Base-by-base conservation (phyloP, 2,888 invertebrate genomes). In the Julus scandinavius region DNA sequence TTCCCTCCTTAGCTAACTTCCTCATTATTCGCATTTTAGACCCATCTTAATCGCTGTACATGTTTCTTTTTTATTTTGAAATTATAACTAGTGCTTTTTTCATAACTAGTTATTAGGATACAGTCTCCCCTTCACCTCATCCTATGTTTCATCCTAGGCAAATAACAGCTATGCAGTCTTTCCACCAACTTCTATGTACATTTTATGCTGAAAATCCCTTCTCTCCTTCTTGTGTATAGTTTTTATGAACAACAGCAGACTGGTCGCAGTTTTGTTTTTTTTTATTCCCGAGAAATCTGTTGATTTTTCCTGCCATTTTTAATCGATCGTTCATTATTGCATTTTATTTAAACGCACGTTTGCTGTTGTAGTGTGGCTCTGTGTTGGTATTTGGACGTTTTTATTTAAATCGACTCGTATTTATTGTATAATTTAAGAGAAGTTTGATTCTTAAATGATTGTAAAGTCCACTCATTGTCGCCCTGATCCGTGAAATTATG, bases 381-480 rank as follows among this genome's bases (percentile, higher is more conserved):
- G 86, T 86, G 86, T 86, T 86, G 86, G 86, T 86, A 45, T 86
- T 86, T 86, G 45, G 50, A 86, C 80, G 80, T 80, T 80, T 80
- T 80, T 80, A 80, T 80, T 80, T 80, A 80, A 80, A 49, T 49
- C 49, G 49, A 80, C 20, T 80, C 80, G 80, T 80, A 80, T 80
- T 80, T 80, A 80, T 80, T 80, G 80, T 80, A 80, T 80, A 15
- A 80, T 80, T 80, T 80, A 80, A 80, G 38, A 80, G 15, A 80
- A n/a, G 7, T n/a, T 80, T 38, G 80, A 80, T 80, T 80, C 80
- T 80, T 80, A 86, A 86, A 20, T 41, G n/a, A 86, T 49, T 86
- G 86, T 86, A 86, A 86, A 50, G n/a, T 86, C 45, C 86, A 86
- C 49, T 86, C 86, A 86, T 86, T 86, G 50, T 86, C 86, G 49